Evolutionary conservation across 1,140 invertebrate genomes (phyloP).

Genomic region (Drosophila pruinosa): DNA sequence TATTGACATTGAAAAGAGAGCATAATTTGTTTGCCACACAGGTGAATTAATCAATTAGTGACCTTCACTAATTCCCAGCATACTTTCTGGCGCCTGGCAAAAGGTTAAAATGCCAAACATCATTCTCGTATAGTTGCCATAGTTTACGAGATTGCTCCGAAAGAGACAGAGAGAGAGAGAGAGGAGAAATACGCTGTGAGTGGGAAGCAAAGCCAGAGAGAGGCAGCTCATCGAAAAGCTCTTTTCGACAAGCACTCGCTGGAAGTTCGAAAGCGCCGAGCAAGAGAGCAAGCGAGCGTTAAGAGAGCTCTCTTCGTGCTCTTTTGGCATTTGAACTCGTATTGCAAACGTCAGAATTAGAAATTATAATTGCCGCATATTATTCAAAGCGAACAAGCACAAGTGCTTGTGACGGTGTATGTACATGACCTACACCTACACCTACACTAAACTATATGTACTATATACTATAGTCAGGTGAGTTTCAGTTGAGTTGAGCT

Average conservation of each 20-base stretch:
- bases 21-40: slow-evolving; percentile 25
- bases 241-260: slow-evolving; percentile 34
- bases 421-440: slow-evolving; percentile 69
- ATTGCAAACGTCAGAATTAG: slow-evolving; percentile 76
- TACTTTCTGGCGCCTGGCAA: slow-evolving; percentile 59
- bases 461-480: not conserved
- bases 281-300: not conserved
- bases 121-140: slow-evolving; percentile 52
- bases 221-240: slow-evolving; percentile 35
- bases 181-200: not conserved
- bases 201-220: not conserved
- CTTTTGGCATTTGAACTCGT: not conserved
- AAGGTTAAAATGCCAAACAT: slow-evolving; percentile 76
- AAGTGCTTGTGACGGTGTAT: slow-evolving; percentile 10
- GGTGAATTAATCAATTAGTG: slow-evolving; percentile 76
- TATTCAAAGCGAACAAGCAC: slow-evolving; percentile 56
- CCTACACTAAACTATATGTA: not conserved
- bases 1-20: not conserved
- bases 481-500: slow-evolving; percentile 32
- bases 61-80: slow-evolving; percentile 67
- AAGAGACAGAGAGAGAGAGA: not conserved
- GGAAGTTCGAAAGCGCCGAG: slow-evolving; percentile 57
- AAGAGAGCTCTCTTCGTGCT: slow-evolving; percentile 52
- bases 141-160: slow-evolving; percentile 3
- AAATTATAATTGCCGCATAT: slow-evolving; percentile 79